These are phyloP conservation scores for Achatina immaculata DNA, from an alignment of 1,140 invertebrate species.

Conservation along the genomic window DNA sequence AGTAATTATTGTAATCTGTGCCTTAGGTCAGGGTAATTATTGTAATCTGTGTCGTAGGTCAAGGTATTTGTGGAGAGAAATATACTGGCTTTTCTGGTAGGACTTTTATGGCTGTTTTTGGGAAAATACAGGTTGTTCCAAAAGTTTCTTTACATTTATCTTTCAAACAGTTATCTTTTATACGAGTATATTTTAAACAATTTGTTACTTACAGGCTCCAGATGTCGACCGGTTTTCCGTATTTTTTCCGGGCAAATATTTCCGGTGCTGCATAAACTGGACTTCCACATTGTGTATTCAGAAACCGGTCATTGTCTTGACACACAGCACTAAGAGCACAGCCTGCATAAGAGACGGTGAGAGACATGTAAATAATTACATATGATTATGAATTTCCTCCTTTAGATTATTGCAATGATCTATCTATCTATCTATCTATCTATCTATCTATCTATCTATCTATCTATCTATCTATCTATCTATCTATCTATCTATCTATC, in stretches of 20 bases:
- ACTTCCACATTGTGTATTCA: constrained; percentile 67
- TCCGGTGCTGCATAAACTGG: constrained; percentile 70
- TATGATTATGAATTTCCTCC: background rate
- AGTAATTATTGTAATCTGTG: no score
- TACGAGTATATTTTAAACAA: no score
- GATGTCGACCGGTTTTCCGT: constrained; percentile 66
- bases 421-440: background rate
- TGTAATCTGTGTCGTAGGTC: no score
- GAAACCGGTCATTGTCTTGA: constrained; percentile 46
- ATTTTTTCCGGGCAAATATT: constrained; percentile 64
- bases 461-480: background rate
- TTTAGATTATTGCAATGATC: background rate
- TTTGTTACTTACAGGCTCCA: constrained; percentile 68
- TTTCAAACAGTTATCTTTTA: no score
- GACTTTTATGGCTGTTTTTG: no score
- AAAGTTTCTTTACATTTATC: no score
- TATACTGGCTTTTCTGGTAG: no score
- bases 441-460: background rate
- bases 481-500: background rate
- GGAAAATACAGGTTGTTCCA: no score
- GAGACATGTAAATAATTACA: background rate
- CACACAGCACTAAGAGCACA: constrained; percentile 67
- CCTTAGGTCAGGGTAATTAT: no score
- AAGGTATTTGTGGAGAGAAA: no score
- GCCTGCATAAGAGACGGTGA: constrained; percentile 50